These are phyloP conservation scores for Eurosta solidaginis DNA, from an alignment of 1,140 invertebrate species.

Conservation along the genomic window DNA sequence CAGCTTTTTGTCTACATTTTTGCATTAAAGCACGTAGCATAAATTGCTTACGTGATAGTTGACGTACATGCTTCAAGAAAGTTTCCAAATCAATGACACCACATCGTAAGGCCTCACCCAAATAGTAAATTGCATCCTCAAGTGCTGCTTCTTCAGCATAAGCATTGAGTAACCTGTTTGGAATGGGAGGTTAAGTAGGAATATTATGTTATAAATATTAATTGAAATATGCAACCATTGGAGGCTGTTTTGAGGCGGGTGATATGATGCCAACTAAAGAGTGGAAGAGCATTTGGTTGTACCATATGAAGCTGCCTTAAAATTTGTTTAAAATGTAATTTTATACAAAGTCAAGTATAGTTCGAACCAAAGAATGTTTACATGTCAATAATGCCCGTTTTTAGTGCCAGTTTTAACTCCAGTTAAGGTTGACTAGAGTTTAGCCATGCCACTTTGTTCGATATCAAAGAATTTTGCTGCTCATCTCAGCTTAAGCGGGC, in stretches of 20 bases:
- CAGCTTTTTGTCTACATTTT: conserved; percentile 95
- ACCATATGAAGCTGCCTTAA: too few species aligned
- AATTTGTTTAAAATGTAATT: too few species aligned
- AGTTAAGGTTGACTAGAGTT: too few species aligned
- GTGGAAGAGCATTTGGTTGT: too few species aligned
- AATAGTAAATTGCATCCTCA: conserved; percentile 98
- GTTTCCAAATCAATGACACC: conserved; percentile 94
- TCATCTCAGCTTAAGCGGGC: too few species aligned
- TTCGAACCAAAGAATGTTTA: too few species aligned
- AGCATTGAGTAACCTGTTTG: conserved; percentile 88
- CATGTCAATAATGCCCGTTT: too few species aligned
- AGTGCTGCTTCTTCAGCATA: conserved; percentile 98
- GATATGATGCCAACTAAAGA: too few species aligned
- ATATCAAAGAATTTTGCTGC: too few species aligned
- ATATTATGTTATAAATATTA: not conserved
- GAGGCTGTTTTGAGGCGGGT: not conserved
- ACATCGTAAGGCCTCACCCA: conserved; percentile 92
- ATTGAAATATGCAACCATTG: not conserved
- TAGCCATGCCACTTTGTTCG: too few species aligned
- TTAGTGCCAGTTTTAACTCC: too few species aligned
- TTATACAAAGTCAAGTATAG: too few species aligned
- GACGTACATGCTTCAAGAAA: conserved; percentile 95
- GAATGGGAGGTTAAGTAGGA: conserved; percentile 39
- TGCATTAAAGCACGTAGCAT: conserved; percentile 93
- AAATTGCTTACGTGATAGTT: conserved; percentile 93